A percentile compares a stretch with the other conserved stretches of the same genome.
Evolutionary conservation across 2,888 invertebrate genomes (phyloP).

Genomic region (Sylvicola fuscatus): DNA sequence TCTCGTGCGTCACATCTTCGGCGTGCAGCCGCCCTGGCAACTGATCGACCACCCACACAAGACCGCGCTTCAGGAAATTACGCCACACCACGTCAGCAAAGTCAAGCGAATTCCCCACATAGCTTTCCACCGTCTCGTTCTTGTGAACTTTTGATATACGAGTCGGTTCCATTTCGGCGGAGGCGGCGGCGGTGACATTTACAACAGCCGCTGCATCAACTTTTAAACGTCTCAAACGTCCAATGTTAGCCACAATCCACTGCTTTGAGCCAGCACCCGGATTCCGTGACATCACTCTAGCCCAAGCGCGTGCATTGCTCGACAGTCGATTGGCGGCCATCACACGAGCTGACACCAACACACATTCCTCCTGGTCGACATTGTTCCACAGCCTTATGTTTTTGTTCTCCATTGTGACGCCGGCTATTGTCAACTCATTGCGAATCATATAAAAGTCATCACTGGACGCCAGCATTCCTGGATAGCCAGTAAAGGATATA

Average conservation of each 20-base stretch:
- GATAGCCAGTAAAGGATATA: conserved; percentile 65
- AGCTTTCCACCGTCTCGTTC: not conserved
- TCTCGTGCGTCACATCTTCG: conserved; percentile 42
- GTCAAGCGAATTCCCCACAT: not conserved
- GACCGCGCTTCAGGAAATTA: conserved; percentile 15
- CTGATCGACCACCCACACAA: conserved; percentile 59
- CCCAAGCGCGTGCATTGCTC: conserved; percentile 50
- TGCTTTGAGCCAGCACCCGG: conserved; percentile 73
- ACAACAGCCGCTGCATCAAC: not conserved
- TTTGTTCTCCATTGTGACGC: conserved; percentile 57
- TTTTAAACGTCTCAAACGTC: not conserved
- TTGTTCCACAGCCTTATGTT: conserved; percentile 49
- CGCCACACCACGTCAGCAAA: not conserved
- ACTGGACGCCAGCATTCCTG: conserved; percentile 59
- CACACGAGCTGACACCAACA: conserved; percentile 49
- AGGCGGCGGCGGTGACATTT: not conserved
- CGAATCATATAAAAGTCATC: conserved; percentile 61
- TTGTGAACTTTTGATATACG: not conserved
- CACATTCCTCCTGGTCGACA: conserved; percentile 31
- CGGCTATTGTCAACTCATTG: conserved; percentile 44
- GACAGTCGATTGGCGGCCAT: conserved; percentile 71
- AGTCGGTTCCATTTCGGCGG: not conserved
- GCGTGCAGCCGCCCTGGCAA: conserved; percentile 40
- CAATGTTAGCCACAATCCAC: conserved; percentile 46
- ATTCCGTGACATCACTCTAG: conserved; percentile 41